These are phyloP conservation scores for Anorthoa munda DNA, from an alignment of 2,888 invertebrate genomes.

Conservation along the genomic window DNA sequence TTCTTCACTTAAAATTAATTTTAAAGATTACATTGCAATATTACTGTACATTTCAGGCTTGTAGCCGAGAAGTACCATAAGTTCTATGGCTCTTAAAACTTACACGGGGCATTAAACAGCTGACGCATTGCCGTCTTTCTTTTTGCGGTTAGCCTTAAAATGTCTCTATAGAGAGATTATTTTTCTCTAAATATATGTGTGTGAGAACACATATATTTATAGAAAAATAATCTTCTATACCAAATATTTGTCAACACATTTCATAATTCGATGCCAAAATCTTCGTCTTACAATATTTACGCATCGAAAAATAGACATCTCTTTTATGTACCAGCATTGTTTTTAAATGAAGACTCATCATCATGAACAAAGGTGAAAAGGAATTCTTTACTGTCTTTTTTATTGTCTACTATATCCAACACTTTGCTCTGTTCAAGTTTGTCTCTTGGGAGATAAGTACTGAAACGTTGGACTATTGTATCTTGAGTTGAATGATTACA, in stretches of 20 bases:
- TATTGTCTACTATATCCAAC: slow-evolving; percentile 21
- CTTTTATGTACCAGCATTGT: slow-evolving; percentile 5
- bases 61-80: slow-evolving; percentile 13
- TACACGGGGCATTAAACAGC: slow-evolving; percentile 16
- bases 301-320: not conserved
- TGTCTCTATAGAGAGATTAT: too few relatives aligned
- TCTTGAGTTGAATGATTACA: slow-evolving; percentile 47
- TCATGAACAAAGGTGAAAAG: not conserved
- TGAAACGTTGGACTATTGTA: slow-evolving; percentile 33
- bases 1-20: slow-evolving; percentile 36
- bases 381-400: slow-evolving; percentile 22
- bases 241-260: slow-evolving; percentile 37
- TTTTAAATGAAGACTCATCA: slow-evolving; percentile 14
- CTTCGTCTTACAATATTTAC: not conserved
- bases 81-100: slow-evolving; percentile 28
- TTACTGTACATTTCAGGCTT: slow-evolving; percentile 9
- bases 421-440: slow-evolving; percentile 18
- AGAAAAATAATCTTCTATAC: slow-evolving; percentile 5
- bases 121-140: not conserved
- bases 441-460: slow-evolving; percentile 52
- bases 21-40: slow-evolving; percentile 24
- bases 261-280: slow-evolving; percentile 9
- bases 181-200: too few relatives aligned
- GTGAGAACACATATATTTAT: too few relatives aligned
- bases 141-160: not conserved